phyloP scores from a whole-genome alignment of 1,140 invertebrate genomes.

The Diachasmimorpha longicaudata region DNA sequence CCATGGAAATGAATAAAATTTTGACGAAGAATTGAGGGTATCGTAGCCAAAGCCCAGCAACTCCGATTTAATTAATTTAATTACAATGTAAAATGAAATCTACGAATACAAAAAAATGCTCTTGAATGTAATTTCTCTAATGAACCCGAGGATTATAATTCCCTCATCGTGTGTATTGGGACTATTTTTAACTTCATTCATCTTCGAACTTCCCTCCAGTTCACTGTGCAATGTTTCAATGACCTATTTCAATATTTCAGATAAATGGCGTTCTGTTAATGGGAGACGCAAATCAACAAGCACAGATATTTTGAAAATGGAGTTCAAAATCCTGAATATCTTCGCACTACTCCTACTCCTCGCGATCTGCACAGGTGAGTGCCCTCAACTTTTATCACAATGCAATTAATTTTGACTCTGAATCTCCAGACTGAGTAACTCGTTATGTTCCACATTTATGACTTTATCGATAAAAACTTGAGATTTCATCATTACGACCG shows the following conservation, averaged over 20 bases:
- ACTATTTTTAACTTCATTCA: too few relatives aligned
- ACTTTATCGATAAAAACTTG: not conserved
- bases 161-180: too few relatives aligned
- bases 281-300: slow-evolving; percentile 10
- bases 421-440: not conserved
- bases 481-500: not conserved
- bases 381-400: not conserved
- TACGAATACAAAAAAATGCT: too few relatives aligned
- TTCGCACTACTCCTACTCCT: not conserved
- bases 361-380: not conserved
- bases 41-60: too few relatives aligned
- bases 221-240: not conserved
- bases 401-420: not conserved
- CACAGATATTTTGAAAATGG: not conserved
- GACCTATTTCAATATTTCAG: slow-evolving; percentile 22
- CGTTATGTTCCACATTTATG: not conserved
- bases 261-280: slow-evolving; percentile 41
- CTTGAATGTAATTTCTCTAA: too few relatives aligned
- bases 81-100: too few relatives aligned
- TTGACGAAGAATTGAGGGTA: too few relatives aligned
- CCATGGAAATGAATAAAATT: too few relatives aligned
- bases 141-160: too few relatives aligned
- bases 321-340: not conserved
- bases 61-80: too few relatives aligned
- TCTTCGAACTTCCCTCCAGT: not conserved